Evolutionary conservation across 1,140 invertebrate species (phyloP), one percentile per base, ranked within the genome.

Genomic region (Aphidius ervi): DNA sequence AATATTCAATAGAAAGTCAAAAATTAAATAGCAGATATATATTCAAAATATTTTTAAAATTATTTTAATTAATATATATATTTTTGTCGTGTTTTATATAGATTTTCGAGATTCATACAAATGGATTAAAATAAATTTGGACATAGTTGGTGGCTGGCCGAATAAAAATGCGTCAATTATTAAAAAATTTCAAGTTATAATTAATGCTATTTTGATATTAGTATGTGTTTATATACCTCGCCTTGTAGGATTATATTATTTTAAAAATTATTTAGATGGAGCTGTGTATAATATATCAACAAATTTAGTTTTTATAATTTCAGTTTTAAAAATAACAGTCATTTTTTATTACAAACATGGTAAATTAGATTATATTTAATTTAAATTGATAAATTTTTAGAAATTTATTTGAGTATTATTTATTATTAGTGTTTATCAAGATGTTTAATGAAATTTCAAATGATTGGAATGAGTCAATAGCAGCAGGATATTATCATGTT

Each of bases 381-480:
- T 16, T 16, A 0, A 16, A 16, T 16, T 16, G 16, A 16, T 1
- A 16, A 16, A 16, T 16, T 16, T 16, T 16, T 16, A 16, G 16
- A 16, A 16, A 16, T 16, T 16, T 16, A 16, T 16, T 16, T 16
- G 1, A 16, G 16, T 16, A 16, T 16, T 16, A 20, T 31, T 47
- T 52, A 8, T 16, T 9, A 39, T 1, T 1, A 67, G 63, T 59
- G 7, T 37, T 65, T 31, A n/a, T n/a, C 9, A 9, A 45, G 37
- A 49, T 67, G 31, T 54, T 67, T n/a, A 49, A 59, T 5, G 16
- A 40, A 42, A 65, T 68, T 42, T 41, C 43, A 9, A 47, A 60
- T 6, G 65, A 68, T 43, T 68, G 65, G 65, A 61, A 56, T 8
- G 40, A 31, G 6, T 2, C 58, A 10, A 58, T 50, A 16, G 47